A percentile compares a stretch with the other conserved stretches of the same genome.
phyloP scores from a whole-genome alignment of 2,113 vertebrate genomes.

The Tympanuchus pallidicinctus region DNA sequence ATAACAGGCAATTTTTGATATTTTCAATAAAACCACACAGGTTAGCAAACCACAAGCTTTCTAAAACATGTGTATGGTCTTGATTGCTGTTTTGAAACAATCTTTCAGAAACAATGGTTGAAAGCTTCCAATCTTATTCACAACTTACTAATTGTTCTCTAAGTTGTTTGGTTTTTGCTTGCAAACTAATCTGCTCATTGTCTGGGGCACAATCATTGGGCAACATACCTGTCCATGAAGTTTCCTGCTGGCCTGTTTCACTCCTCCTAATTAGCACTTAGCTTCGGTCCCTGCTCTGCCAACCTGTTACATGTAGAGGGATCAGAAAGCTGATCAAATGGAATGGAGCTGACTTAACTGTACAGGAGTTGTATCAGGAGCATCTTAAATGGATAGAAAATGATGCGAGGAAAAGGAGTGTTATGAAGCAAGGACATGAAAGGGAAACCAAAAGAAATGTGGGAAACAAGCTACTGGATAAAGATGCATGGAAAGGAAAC shows the following conservation, averaged over 20 bases:
- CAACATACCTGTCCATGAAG: neutral
- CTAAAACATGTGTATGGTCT: neutral
- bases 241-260: constrained; percentile 1
- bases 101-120: neutral
- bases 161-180: neutral
- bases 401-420: neutral
- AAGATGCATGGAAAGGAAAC: neutral
- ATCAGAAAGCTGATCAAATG: constrained; percentile 9
- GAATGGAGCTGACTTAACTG: neutral
- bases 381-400: neutral
- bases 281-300: constrained; percentile 6
- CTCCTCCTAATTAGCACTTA: constrained; percentile 27
- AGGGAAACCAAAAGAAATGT: neutral
- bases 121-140: neutral
- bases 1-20: constrained; percentile 5
- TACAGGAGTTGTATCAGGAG: neutral
- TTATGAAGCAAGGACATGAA: neutral
- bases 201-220: neutral
- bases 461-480: neutral
- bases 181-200: neutral
- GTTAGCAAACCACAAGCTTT: neutral
- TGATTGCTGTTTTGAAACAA: neutral
- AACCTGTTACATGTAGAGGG: neutral
- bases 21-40: neutral
- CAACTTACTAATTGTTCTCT: neutral